Percentiles rank a stretch among this genome's conserved stretches.
phyloP scores from a whole-genome alignment of 1,140 invertebrate species.

The Amphibalanus amphitrite region DNA sequence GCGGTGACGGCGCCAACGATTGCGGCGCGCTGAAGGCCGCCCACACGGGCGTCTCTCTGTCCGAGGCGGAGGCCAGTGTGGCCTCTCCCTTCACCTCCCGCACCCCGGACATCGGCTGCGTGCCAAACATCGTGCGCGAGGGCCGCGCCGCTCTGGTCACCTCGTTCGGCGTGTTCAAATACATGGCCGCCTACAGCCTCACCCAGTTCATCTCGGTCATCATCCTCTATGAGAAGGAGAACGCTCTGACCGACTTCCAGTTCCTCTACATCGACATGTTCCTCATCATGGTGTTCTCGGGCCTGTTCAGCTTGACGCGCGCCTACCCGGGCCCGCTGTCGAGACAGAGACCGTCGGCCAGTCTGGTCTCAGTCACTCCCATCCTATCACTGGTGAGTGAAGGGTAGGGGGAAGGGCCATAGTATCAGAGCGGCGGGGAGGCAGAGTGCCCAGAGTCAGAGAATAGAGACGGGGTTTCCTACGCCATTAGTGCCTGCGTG shows the following conservation, averaged over 20 bases:
- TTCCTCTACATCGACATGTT: slow-evolving; percentile 72
- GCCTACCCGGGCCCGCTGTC: slow-evolving; percentile 39
- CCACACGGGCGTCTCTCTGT: slow-evolving; percentile 83
- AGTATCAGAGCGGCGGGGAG: too few species aligned
- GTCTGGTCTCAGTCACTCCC: slow-evolving; percentile 17
- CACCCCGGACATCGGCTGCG: slow-evolving; percentile 70
- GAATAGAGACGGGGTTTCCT: too few species aligned
- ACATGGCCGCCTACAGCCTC: slow-evolving; percentile 80
- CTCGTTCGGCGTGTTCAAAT: slow-evolving; percentile 90
- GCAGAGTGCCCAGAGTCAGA: too few species aligned
- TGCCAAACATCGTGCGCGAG: slow-evolving; percentile 44
- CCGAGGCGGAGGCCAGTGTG: slow-evolving; percentile 82
- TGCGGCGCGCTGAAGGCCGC: slow-evolving; percentile 83
- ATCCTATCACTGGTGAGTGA: slow-evolving; percentile 23
- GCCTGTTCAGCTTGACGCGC: slow-evolving; percentile 55
- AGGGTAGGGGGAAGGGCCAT: too few species aligned
- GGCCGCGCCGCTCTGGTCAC: slow-evolving; percentile 84
- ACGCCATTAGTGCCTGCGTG: too few species aligned
- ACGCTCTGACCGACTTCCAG: slow-evolving; percentile 57
- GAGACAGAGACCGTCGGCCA: slow-evolving; percentile 37
- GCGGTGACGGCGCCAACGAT: slow-evolving; percentile 82
- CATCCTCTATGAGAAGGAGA: slow-evolving; percentile 64
- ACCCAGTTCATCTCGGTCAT: slow-evolving; percentile 88
- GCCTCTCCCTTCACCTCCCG: slow-evolving; percentile 89
- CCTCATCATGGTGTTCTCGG: slow-evolving; percentile 57